phyloP scores from a whole-genome alignment of 2,797 vertebrate species.

The Malurus splendens region DNA sequence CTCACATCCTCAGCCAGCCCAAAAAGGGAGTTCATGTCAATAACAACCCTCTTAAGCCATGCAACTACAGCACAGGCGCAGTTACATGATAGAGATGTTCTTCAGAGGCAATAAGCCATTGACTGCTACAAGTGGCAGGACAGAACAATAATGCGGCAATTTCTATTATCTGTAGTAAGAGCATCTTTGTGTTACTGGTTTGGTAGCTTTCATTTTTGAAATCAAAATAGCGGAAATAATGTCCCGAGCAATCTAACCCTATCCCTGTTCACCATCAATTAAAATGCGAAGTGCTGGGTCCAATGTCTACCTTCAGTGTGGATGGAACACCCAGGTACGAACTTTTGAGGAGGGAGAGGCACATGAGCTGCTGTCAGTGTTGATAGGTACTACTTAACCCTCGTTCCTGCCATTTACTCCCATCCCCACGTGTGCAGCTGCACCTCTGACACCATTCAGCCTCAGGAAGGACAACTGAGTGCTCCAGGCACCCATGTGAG shows the following conservation, averaged over 20 bases:
- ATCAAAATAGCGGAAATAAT: background rate
- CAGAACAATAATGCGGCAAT: background rate
- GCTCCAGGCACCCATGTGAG: accelerated
- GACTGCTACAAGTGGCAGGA: background rate
- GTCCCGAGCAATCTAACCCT: accelerated
- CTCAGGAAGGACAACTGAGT: background rate
- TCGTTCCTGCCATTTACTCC: background rate
- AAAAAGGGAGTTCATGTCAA: background rate
- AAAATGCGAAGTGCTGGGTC: background rate
- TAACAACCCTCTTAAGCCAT: accelerated
- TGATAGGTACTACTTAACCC: background rate
- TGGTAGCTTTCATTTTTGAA: background rate
- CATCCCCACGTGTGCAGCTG: accelerated
- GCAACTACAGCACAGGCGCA: background rate
- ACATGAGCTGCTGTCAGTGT: background rate
- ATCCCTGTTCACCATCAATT: accelerated
- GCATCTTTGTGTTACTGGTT: background rate
- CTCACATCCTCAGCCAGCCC: background rate
- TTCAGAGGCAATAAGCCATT: background rate
- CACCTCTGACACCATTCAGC: background rate
- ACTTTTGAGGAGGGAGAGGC: background rate
- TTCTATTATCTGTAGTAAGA: background rate
- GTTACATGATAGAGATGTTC: background rate
- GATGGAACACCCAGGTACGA: too few relatives aligned
- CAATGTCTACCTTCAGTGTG: background rate